A percentile compares a stretch with the other conserved stretches of the same genome.
Evolutionary conservation across 2,113 vertebrate genomes (phyloP).

Genomic region (Carlito syrichta): DNA sequence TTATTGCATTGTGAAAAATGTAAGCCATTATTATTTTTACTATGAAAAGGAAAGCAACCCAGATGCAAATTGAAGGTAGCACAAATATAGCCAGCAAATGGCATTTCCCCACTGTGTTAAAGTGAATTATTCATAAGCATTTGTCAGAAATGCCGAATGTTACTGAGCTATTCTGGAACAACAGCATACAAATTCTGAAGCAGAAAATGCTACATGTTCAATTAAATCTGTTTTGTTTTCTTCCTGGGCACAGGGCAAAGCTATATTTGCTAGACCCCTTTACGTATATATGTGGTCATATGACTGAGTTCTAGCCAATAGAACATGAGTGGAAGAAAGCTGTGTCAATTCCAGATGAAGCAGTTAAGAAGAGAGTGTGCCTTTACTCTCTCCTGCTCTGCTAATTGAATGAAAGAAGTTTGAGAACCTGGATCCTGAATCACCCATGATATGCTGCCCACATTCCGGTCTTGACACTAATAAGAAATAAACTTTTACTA

Average conservation of each 20-base stretch:
- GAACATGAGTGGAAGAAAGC: background rate
- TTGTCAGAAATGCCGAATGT: constrained; percentile 71
- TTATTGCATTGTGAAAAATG: constrained; percentile 27
- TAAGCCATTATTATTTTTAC: constrained; percentile 57
- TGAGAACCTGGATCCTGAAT: background rate
- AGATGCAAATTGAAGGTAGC: constrained; percentile 42
- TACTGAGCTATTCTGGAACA: constrained; percentile 64
- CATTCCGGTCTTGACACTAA: background rate
- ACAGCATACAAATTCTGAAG: constrained; percentile 44
- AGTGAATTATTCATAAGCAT: constrained; percentile 73
- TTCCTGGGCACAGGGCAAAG: background rate
- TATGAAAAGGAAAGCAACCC: constrained; percentile 49
- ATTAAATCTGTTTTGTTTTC: constrained; percentile 39
- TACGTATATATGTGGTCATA: background rate
- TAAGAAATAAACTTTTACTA: background rate
- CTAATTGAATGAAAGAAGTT: background rate
- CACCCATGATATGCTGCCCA: background rate
- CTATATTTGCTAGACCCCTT: background rate
- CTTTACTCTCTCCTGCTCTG: background rate
- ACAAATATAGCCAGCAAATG: constrained; percentile 62
- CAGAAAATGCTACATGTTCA: constrained; percentile 25
- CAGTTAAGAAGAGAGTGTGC: background rate
- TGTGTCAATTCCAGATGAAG: background rate
- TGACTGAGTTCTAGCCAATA: background rate
- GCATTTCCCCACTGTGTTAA: constrained; percentile 59